Evolutionary conservation across 92 coral and sea anemone species (phyloP).

Genomic region (Paragorgia papillata): DNA sequence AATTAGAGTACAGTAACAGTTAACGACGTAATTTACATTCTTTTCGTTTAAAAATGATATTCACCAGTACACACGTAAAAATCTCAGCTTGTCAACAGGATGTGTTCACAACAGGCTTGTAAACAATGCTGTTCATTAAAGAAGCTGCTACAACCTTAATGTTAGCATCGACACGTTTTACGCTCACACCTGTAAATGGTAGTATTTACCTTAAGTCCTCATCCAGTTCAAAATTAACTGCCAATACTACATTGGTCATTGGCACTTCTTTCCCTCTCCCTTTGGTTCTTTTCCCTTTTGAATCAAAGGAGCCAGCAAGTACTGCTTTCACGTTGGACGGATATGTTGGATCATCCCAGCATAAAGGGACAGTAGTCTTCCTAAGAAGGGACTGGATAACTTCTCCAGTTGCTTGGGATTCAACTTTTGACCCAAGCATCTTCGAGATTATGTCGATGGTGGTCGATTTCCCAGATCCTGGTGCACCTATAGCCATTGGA

Average conservation of each 20-base stretch:
- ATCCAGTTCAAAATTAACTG: constrained; percentile 44
- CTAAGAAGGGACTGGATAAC: constrained; percentile 40
- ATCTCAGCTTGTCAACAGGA: too few relatives aligned
- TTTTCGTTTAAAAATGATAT: too few relatives aligned
- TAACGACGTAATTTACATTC: too few relatives aligned
- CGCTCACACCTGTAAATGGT: too few relatives aligned
- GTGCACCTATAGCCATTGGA: too few relatives aligned
- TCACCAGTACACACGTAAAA: too few relatives aligned
- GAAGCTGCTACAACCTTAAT: too few relatives aligned
- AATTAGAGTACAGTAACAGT: not conserved
- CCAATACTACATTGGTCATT: constrained; percentile 40
- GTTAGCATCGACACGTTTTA: too few relatives aligned
- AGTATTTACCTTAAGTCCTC: constrained; percentile 38
- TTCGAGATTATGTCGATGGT: constrained; percentile 35
- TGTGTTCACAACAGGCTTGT: too few relatives aligned
- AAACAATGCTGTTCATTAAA: too few relatives aligned
- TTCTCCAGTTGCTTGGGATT: constrained; percentile 47
- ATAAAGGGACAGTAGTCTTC: constrained; percentile 42
- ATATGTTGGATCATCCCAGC: constrained; percentile 52
- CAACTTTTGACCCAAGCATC: constrained; percentile 44
- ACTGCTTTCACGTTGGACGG: constrained; percentile 39
- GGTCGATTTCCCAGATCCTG: too few relatives aligned
- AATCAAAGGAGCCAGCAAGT: constrained; percentile 43
- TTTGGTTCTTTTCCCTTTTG: constrained; percentile 48
- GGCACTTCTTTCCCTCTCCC: constrained; percentile 49